phyloP scores from a whole-genome alignment of 1,140 invertebrate species.

The Drosophila ficusphila region DNA sequence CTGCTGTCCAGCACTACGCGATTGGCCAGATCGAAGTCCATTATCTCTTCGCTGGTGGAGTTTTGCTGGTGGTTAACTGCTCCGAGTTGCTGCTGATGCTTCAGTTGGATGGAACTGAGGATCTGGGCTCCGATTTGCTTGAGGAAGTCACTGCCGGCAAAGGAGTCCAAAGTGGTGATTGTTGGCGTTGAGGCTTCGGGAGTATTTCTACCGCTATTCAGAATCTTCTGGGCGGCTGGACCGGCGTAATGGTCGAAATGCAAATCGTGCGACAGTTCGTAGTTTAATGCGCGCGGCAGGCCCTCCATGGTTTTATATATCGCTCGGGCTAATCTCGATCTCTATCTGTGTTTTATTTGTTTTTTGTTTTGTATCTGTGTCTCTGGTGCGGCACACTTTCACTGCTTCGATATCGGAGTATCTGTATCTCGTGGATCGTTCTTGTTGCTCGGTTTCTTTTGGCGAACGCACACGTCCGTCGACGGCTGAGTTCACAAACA shows the following conservation, averaged over 20 bases:
- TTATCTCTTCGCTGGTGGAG: conserved; percentile 47
- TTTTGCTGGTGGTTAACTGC: conserved; percentile 22
- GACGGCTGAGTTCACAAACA: conserved; percentile 62
- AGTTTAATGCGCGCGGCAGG: conserved; percentile 74
- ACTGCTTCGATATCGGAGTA: conserved; percentile 39
- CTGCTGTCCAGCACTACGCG: conserved; percentile 71
- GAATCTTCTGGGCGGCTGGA: conserved; percentile 66
- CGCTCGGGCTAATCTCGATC: conserved; percentile 3
- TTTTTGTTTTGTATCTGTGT: conserved; percentile 37
- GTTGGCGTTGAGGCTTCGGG: conserved; percentile 66
- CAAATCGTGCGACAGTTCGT: conserved; percentile 73
- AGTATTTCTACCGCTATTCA: conserved; percentile 55
- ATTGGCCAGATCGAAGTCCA: conserved; percentile 70
- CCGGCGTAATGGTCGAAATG: conserved; percentile 72
- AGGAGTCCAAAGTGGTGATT: conserved; percentile 49
- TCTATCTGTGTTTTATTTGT: conserved; percentile 4
- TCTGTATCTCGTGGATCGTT: conserved; percentile 24
- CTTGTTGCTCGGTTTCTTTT: conserved; percentile 22
- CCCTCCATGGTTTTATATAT: conserved; percentile 68
- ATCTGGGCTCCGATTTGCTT: conserved; percentile 72
- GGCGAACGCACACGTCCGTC: conserved; percentile 52
- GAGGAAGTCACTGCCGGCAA: conserved; percentile 68
- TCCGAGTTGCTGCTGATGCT: conserved; percentile 50
- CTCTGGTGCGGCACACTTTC: conserved; percentile 61
- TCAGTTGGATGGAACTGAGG: conserved; percentile 73